Conservation (phyloP, 2,113 vertebrate genomes). For the Leuciscus idus region DNA sequence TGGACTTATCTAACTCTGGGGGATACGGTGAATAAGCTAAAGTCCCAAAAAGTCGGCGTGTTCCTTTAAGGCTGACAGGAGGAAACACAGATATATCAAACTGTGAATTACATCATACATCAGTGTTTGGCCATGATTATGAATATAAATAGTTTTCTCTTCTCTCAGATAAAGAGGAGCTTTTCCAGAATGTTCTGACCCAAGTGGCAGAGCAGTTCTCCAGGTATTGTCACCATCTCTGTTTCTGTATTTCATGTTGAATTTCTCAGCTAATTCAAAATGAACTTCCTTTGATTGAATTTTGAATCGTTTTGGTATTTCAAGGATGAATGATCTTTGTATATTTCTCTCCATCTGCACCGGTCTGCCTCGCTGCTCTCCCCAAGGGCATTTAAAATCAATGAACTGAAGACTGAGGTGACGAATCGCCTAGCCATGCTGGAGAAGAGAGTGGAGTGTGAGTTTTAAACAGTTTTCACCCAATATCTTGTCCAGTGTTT, state of each 20-base stretch:
- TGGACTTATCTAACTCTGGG: no score
- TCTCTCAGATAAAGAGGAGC: conserved; percentile 81
- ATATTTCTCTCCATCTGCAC: background rate
- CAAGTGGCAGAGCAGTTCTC: conserved; percentile 90
- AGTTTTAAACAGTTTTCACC: conserved; percentile 66
- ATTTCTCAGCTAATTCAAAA: background rate
- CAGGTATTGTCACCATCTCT: conserved; percentile 74
- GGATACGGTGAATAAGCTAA: no score
- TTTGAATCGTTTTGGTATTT: background rate
- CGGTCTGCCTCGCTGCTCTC: background rate
- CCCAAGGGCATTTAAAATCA: conserved; percentile 89
- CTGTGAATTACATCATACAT: background rate
- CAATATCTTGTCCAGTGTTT: conserved; percentile 1
- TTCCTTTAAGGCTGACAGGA: background rate
- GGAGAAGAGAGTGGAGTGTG: conserved; percentile 91
- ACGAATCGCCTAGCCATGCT: conserved; percentile 87
- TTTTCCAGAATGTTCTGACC: conserved; percentile 88
- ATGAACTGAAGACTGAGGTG: conserved; percentile 89
- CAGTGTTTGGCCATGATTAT: conserved; percentile 21
- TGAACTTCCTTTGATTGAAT: background rate
- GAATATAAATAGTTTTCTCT: conserved; percentile 38
- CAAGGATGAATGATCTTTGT: background rate
- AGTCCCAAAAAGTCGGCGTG: no score
- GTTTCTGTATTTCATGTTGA: background rate
- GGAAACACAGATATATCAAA: background rate